These are phyloP conservation scores for Xestobium rufovillosum DNA, from an alignment of 2,888 invertebrate genomes.

Conservation along the genomic window DNA sequence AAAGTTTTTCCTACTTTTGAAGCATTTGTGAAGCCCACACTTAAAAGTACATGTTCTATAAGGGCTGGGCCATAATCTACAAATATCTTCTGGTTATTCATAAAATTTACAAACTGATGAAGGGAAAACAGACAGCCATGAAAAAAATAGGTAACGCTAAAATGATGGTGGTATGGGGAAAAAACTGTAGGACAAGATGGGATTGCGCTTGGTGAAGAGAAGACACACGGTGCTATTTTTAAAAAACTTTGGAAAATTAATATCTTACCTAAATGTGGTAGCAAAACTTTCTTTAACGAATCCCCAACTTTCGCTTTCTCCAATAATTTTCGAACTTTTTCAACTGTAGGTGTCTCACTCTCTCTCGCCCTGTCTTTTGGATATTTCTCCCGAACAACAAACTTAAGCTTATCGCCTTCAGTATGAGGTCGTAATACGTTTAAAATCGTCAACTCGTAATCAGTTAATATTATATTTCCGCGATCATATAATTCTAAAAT, in stretches of 20 bases:
- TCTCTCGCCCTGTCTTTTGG: constrained; percentile 70
- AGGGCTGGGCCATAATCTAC: constrained; percentile 84
- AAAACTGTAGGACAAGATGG: no score
- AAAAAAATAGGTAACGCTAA: no score
- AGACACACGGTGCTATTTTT: no score
- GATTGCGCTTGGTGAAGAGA: no score
- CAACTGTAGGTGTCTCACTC: constrained; percentile 47
- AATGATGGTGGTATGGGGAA: no score
- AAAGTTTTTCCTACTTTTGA: constrained; percentile 62
- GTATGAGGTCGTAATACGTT: constrained; percentile 88
- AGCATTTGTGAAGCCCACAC: constrained; percentile 56
- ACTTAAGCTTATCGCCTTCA: constrained; percentile 83
- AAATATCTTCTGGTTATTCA: no score
- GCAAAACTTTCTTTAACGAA: constrained; percentile 70
- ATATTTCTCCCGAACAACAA: constrained; percentile 90
- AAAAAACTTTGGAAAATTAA: no score
- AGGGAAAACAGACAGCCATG: no score
- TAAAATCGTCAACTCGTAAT: constrained; percentile 80
- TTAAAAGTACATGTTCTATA: constrained; percentile 80
- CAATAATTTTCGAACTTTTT: constrained; percentile 53
- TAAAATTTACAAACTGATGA: no score
- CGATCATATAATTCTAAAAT: constrained; percentile 92
- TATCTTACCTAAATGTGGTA: constrained; percentile 63
- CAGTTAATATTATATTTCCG: constrained; percentile 93
- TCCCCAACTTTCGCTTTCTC: constrained; percentile 62